Evolutionary conservation across 23 tunicate species (phyloP).

Genomic region (Botrylloides violaceus): DNA sequence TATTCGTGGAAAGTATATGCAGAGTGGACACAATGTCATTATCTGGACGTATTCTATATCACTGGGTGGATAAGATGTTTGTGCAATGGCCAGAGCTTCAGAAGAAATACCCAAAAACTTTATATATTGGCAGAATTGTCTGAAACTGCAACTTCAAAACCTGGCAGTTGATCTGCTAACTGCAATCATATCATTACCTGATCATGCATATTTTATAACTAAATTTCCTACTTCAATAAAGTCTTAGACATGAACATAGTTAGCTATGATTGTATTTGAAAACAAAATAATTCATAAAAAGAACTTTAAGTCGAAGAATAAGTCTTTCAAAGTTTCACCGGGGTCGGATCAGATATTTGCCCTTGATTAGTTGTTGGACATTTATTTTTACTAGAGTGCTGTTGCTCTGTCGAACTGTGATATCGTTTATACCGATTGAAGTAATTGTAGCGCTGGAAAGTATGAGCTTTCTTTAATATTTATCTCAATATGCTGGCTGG

Average conservation of each 20-base stretch:
- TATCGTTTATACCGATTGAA: constrained; percentile 34
- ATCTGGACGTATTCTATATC: constrained; percentile 72
- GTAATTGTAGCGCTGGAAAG: constrained; percentile 56
- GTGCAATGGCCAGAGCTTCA: constrained; percentile 94
- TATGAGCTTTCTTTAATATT: no score
- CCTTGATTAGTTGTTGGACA: constrained; percentile 51
- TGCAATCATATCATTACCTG: neutral
- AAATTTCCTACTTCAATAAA: neutral
- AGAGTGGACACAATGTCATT: constrained; percentile 78
- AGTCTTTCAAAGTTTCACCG: constrained; percentile 31
- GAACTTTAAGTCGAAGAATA: neutral
- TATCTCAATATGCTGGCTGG: no score
- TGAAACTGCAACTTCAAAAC: constrained; percentile 10
- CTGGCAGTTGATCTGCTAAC: no score
- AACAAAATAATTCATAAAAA: neutral
- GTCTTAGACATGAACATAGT: neutral
- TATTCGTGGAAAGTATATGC: constrained; percentile 82
- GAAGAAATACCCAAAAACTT: constrained; percentile 61
- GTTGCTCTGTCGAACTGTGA: constrained; percentile 42
- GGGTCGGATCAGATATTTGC: constrained; percentile 54
- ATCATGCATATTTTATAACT: neutral
- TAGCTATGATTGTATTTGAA: neutral
- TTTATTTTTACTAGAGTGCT: constrained; percentile 48
- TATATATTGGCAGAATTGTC: constrained; percentile 58
- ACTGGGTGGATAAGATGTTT: constrained; percentile 52